A percentile compares a stretch with the other conserved stretches of the same genome.
These are phyloP conservation scores for Temnothorax rugatulus DNA, from an alignment of 2,888 invertebrate genomes.

Conservation along the genomic window DNA sequence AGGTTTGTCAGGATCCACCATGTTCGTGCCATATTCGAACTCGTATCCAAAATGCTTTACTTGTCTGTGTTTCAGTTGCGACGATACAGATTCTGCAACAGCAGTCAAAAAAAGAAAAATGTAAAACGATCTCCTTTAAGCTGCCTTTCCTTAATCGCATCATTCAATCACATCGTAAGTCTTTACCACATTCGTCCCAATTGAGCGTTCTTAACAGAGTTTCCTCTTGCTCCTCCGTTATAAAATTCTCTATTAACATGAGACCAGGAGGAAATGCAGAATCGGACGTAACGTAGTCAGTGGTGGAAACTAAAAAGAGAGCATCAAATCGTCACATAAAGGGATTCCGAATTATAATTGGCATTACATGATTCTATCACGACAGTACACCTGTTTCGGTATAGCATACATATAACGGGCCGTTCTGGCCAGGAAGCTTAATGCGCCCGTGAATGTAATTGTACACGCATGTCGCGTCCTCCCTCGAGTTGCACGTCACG, in stretches of 20 bases:
- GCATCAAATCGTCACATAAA: slow-evolving; percentile 23
- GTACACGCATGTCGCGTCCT: slow-evolving; percentile 88
- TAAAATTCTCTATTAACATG: slow-evolving; percentile 90
- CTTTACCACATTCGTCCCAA: slow-evolving; percentile 85
- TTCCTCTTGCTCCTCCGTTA: slow-evolving; percentile 90
- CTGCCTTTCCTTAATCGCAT: neutral
- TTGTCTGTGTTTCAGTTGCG: slow-evolving; percentile 91
- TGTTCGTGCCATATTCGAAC: slow-evolving; percentile 95
- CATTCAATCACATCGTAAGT: neutral
- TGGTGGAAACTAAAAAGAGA: slow-evolving; percentile 83
- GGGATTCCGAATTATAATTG: neutral
- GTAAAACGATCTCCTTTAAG: neutral
- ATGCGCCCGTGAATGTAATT: slow-evolving; percentile 88
- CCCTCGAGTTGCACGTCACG: slow-evolving; percentile 88
- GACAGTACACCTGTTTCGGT: slow-evolving; percentile 87
- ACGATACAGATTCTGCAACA: slow-evolving; percentile 71
- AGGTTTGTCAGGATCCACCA: slow-evolving; percentile 92
- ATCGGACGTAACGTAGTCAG: slow-evolving; percentile 67
- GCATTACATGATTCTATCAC: neutral
- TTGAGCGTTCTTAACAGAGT: slow-evolving; percentile 88
- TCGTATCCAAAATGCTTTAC: slow-evolving; percentile 97
- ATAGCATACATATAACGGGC: slow-evolving; percentile 90
- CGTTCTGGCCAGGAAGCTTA: slow-evolving; percentile 88
- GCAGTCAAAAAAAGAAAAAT: neutral
- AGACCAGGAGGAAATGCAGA: slow-evolving; percentile 90